Evolutionary conservation across 2,797 vertebrate species (phyloP), one percentile per base, ranked within the genome.

Genomic region (Manis javanica): DNA sequence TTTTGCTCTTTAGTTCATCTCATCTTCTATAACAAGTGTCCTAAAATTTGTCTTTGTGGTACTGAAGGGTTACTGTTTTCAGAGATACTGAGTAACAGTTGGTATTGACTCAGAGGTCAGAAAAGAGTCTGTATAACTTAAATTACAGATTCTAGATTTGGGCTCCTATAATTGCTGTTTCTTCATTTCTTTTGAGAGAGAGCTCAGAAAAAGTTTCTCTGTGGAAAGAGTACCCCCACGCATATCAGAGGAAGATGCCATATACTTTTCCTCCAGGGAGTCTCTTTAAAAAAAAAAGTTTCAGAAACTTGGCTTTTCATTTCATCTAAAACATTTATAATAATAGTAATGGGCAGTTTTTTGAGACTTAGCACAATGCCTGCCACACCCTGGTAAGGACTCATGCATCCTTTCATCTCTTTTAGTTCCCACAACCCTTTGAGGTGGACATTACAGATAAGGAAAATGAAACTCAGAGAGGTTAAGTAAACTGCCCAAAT

Each of bases 151-250:
- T 90, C 29, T 79, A 72, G 77, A 91, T 74, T 79, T 78, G 46
- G 96, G 23, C 53, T 51, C 18, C 57, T 87, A 0, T 79, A 26
- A 39, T 92, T 82, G 49, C 26, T 64, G 10, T 75, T 77, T 79
- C 37, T 87, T 81, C 29, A 13, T 88, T 87, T 96, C 31, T 89
- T 95, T 90, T 82, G 61, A 85, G 64, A 93, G 59, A 90, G 29
- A 42, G 34, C 63, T 92, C 71, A 83, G 82, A 71, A 37, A 59
- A 82, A 91, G 57, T 77, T 51, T 85, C 86, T 19, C 57, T 31
- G 6, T 85, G 31, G 31, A 87, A 74, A 89, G 2, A 49, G 61
- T 71, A 24, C 72, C 69, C 69, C 69, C 5, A 0, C 11, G 79
- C 34, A 31, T 64, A 0, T 18, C 64, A 42, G 39, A 91, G 66